phyloP scores from a whole-genome alignment of 1,140 invertebrate genomes.

The Trachelipus rathkii region DNA sequence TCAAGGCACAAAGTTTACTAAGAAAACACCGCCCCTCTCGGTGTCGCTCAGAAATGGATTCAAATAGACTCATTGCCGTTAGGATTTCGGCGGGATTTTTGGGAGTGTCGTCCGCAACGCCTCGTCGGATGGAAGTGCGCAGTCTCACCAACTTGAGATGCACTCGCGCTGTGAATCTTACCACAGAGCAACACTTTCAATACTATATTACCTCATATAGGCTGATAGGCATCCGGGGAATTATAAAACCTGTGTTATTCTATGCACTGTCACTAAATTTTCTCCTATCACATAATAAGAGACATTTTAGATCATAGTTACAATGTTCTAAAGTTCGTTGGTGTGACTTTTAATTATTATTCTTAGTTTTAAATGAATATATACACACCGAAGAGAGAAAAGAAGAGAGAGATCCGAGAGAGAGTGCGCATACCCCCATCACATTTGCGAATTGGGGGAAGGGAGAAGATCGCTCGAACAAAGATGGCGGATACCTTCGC shows the following conservation, averaged over 20 bases:
- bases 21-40: conserved; percentile 44
- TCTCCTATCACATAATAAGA: neutral
- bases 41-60: conserved; percentile 45
- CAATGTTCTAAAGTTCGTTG: neutral
- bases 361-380: neutral
- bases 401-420: neutral
- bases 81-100: conserved; percentile 45
- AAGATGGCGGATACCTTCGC: conserved; percentile 3
- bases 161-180: neutral
- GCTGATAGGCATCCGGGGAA: conserved; percentile 10
- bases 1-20: conserved; percentile 45
- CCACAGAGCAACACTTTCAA: conserved; percentile 9
- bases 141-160: conserved; percentile 26
- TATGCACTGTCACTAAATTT: conserved; percentile 8
- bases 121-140: conserved; percentile 40
- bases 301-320: neutral
- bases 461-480: neutral
- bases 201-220: conserved; percentile 8
- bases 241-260: conserved; percentile 4
- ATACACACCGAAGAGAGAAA: neutral
- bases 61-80: conserved; percentile 44
- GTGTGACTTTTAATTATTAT: neutral
- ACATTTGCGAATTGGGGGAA: neutral
- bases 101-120: conserved; percentile 32
- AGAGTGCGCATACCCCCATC: neutral